Base-by-base conservation (phyloP, 2,888 invertebrate species). In the Tinea trinotella region DNA sequence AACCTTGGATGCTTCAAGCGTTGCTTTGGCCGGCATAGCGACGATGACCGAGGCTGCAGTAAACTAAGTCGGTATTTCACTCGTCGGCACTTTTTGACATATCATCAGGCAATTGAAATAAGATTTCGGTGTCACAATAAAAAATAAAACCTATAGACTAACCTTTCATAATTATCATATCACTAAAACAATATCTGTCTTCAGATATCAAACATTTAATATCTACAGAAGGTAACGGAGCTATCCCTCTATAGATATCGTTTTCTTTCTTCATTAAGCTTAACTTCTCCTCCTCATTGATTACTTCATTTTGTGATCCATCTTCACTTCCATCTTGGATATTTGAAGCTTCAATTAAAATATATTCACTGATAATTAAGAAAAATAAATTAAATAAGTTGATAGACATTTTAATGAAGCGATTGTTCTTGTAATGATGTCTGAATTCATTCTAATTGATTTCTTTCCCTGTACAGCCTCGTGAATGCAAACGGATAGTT, bases 121-220 rank as follows among this genome's bases (percentile, higher is more conserved):
- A n/a, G n/a, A n/a, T n/a, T n/a, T n/a, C n/a, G n/a, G n/a, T n/a
- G n/a, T n/a, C n/a, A n/a, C n/a, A n/a, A n/a, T n/a, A n/a, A n/a
- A n/a, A n/a, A n/a, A n/a, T n/a, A n/a, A n/a, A n/a, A n/a, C n/a
- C n/a, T n/a, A n/a, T n/a, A n/a, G n/a, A 46, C 46, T 75, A 62
- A 85, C 85, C 70, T 71, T 85, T 85, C 36, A 76, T 69, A 58
- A 66, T 61, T 12, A 66, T 63, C 84, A 84, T 84, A 35, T 74
- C 62, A 56, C 66, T 71, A 0, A 76, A 70, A 58, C 85, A 85
- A 57, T 82, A 73, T 34, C 65, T 65, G 54, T 84, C 77, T 2
- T 73, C 74, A 0, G 84, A 84, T 78, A 83, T 81, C 61, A 85
- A 61, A 48, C 85, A 85, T 62, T 84, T 85, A 3, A 85, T 80